Base-by-base conservation (phyloP, 2,113 vertebrate species). In the Oryzias celebensis region DNA sequence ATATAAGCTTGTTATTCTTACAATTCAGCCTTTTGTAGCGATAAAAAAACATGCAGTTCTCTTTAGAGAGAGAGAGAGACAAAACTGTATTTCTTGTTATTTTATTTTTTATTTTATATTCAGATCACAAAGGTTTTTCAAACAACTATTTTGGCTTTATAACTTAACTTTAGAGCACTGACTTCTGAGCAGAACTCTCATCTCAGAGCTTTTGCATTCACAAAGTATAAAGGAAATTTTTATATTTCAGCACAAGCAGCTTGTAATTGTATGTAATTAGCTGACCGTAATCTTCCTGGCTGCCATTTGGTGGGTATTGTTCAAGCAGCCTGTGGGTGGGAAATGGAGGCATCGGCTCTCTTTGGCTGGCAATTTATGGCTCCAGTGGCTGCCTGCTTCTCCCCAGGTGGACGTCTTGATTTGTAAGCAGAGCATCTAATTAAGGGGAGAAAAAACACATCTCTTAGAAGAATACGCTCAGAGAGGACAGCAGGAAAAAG, bases 251-350 rank as follows among this genome's bases (percentile, higher is more conserved):
- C 22, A 60, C 52, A 74, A 76, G 68, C 59, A 53, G 45, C 7
- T 18, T 70, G 17, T 81, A 88, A 88, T 88, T 85, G 68, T 73
- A 83, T 84, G 75, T 82, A 69, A 87, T 86, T 88, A 87, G 78
- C 74, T 73, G 75, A 62, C 60, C 60, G 78, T 71, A 77, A 74
- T 84, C 61, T 77, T 77, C 76, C 75, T 75, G 53, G 53, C 60
- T 79, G 72, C 71, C 74, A 55, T 60, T 78, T 7, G 44, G 53
- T 56, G 65, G 60, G 68, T 77, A 78, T 83, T 80, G 79, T 82
- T 82, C 54, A 59, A 66, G 71, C 75, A 50, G 58, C 65, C 47
- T 63, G 78, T 76, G 82, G 85, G 77, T 74, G 73, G 65, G 59
- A 43, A 59, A 42, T 63, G 80, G 77, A 80, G 72, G 75, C 62